These are phyloP conservation scores for Dromius quadrimaculatus DNA, from an alignment of 2,888 invertebrate species.

Conservation along the genomic window DNA sequence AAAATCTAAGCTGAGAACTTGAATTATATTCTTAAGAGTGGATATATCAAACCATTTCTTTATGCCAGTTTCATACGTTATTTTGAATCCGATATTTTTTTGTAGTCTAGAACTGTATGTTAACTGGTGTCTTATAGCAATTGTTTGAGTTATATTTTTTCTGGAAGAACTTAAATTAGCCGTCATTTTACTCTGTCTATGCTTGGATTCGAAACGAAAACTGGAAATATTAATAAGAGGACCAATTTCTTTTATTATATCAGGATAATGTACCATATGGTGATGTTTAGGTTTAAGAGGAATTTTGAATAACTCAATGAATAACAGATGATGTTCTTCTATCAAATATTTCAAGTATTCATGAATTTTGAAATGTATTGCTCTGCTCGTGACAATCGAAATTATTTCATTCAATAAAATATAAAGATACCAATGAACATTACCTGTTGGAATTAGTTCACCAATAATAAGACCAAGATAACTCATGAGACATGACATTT, in stretches of 20 bases:
- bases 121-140: conserved; percentile 46
- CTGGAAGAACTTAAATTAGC: conserved; percentile 45
- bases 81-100: not conserved
- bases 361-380: too few species aligned
- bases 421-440: too few species aligned
- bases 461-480: not conserved
- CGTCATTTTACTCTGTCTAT: conserved; percentile 38
- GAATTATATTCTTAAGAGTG: too few species aligned
- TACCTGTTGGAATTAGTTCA: too few species aligned
- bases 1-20: too few species aligned
- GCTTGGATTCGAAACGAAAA: conserved; percentile 53
- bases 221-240: conserved; percentile 47
- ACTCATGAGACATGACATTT: not conserved
- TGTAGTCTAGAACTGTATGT: not conserved
- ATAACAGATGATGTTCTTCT: conserved; percentile 52
- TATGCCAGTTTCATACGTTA: too few species aligned
- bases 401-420: too few species aligned
- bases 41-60: too few species aligned
- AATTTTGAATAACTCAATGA: conserved; percentile 45
- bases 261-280: conserved; percentile 53
- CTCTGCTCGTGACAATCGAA: too few species aligned
- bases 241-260: conserved; percentile 51
- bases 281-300: conserved; percentile 54
- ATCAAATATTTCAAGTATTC: conserved; percentile 28
- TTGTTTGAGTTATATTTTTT: conserved; percentile 40